Base-by-base conservation (phyloP, 2,888 invertebrate species). In the Bedellia somnulentella region DNA sequence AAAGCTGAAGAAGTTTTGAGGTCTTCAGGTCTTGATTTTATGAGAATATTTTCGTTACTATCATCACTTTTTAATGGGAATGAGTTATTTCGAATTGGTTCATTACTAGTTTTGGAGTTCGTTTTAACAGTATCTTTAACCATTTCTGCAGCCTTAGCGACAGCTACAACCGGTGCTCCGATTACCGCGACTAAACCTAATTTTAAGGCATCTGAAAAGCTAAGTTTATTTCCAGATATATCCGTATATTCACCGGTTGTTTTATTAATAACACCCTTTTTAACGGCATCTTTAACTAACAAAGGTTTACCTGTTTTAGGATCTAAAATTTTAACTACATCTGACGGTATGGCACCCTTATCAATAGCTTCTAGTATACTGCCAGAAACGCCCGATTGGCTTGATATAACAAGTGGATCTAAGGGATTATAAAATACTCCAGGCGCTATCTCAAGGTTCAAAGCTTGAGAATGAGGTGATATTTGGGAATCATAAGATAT, bases 321-420 rank as follows among this genome's bases (percentile, higher is more conserved):
- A 55, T 91, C 86, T 35, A 80, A 73, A 2, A 92, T 79, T 47
- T 80, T 79, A 1, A 92, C 79, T 80, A 80, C 64, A 39, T 81
- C 79, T 3, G 82, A 63, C 31, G 88, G 81, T 37, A 94, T 73
- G 37, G 85, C 67, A 14, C 91, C 90, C 31, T 85, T 82, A 36
- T 85, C 80, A 2, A 94, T 81, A 9, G 94, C 93, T 43, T 83
- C 79, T 29, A 89, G 53, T 32, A 93, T 77, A 49, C 86, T 85
- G 41, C 83, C 80, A 0, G 87, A 85, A 49, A 82, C 76, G 17
- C 86, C 86, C 6, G 80, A 81, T 31, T 85, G 81, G 1, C 87
- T 84, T 30, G 86, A 85, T 44, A 87, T 84, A 8, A 91, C 82
- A 17, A 83, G 53, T 2, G 85, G 82, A 16, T 85, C 83, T 12